A percentile compares a stretch with the other conserved stretches of the same genome.
Evolutionary conservation across 2,113 vertebrate species (phyloP).

Genomic region (Hemibagrus wyckioides): DNA sequence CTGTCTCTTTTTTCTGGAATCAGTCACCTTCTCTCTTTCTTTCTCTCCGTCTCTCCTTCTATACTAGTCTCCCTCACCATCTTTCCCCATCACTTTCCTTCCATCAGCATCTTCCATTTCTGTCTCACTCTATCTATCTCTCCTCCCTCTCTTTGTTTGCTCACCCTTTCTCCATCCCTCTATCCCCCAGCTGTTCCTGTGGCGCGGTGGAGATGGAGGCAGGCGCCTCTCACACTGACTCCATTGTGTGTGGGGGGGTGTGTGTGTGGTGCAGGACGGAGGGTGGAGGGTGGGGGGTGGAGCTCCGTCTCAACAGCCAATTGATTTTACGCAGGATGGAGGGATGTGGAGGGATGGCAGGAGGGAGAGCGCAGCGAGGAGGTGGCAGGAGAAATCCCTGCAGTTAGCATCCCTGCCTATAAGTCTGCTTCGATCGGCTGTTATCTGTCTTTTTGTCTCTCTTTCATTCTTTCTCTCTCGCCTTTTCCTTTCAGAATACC

Average conservation of each 20-base stretch:
- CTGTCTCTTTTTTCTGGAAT: neutral
- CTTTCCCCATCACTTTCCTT: neutral
- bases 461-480: neutral
- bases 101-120: neutral
- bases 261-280: constrained; percentile 24
- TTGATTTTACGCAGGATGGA: constrained; percentile 47
- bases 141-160: constrained; percentile 39
- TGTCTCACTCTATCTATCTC: neutral
- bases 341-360: neutral
- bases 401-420: constrained; percentile 22
- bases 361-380: neutral
- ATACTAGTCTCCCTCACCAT: neutral
- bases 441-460: constrained; percentile 38
- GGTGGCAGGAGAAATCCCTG: constrained; percentile 31
- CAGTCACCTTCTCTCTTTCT: neutral
- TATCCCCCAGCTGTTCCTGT: constrained; percentile 56
- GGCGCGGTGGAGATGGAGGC: constrained; percentile 38
- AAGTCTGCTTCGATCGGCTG: constrained; percentile 20
- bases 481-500: neutral
- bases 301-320: constrained; percentile 43
- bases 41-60: neutral
- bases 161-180: constrained; percentile 19
- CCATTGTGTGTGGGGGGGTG: constrained; percentile 57
- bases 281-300: constrained; percentile 18
- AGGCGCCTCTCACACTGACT: constrained; percentile 53